Conservation (phyloP, 2,113 vertebrate species). For the Semicossyphus pulcher region DNA sequence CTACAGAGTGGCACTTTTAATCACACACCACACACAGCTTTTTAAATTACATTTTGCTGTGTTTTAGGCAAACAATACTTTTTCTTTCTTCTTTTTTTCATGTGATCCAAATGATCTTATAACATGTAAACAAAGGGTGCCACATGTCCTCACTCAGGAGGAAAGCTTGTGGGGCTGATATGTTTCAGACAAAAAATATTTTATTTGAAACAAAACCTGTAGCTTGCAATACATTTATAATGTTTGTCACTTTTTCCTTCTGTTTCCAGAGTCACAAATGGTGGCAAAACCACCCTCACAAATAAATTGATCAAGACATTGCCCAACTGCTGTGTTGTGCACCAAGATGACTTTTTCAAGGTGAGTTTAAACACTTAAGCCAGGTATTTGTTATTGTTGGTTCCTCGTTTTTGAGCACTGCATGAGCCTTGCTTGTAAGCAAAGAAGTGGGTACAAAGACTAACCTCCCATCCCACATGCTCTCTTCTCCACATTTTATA, state of each 20-base stretch:
- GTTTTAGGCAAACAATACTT: neutral
- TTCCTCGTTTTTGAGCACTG: neutral
- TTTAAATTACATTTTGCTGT: neutral
- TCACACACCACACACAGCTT: neutral
- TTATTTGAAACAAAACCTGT: neutral
- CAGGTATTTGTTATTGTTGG: neutral
- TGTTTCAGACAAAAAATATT: neutral
- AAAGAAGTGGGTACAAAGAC: neutral
- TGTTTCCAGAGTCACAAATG: slow-evolving; percentile 84
- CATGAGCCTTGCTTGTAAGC: slow-evolving; percentile 13
- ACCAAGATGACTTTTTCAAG: slow-evolving; percentile 89
- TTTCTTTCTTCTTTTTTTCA: neutral
- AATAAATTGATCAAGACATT: slow-evolving; percentile 81
- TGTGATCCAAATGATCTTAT: neutral
- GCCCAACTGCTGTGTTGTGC: slow-evolving; percentile 87
- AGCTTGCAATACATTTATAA: too few species aligned
- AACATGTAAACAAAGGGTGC: neutral
- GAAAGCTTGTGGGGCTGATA: too few species aligned
- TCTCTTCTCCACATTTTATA: neutral
- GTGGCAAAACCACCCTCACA: slow-evolving; percentile 88
- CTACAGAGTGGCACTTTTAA: neutral
- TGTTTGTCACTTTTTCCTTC: neutral
- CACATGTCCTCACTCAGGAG: neutral
- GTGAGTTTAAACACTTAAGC: slow-evolving; percentile 80
- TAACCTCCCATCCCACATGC: neutral